Conservation (phyloP, 2,113 vertebrate species). For the Capra hircus region DNA sequence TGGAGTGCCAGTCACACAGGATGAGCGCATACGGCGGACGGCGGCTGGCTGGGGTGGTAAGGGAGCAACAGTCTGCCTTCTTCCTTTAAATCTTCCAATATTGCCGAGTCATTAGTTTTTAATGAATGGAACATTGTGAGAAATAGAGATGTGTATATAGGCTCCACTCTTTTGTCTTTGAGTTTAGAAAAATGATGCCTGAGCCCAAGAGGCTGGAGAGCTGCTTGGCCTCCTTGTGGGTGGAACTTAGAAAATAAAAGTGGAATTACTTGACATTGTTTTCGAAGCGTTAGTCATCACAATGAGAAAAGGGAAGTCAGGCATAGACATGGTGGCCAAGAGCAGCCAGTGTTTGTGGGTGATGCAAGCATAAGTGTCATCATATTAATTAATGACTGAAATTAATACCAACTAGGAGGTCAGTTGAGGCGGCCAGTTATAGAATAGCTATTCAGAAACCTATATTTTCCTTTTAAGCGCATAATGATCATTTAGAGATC, state of each 20-base stretch:
- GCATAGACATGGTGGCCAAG: neutral
- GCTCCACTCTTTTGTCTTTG: neutral
- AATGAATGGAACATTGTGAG: neutral
- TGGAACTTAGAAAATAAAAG: conserved; percentile 55
- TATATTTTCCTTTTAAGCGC: neutral
- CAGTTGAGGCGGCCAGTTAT: fast-evolving
- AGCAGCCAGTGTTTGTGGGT: neutral
- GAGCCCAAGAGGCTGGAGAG: neutral
- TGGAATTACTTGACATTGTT: neutral
- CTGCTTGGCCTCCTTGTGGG: neutral
- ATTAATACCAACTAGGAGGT: neutral
- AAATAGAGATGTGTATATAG: fast-evolving
- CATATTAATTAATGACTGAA: neutral
- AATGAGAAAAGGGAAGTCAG: conserved; percentile 39
- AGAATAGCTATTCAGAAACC: neutral
- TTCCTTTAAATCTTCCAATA: neutral
- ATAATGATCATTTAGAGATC: neutral
- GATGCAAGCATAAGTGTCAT: neutral
- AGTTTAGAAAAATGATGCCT: neutral
- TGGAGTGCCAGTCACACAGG: fast-evolving
- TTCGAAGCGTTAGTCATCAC: conserved; percentile 19
- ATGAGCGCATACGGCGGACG: fast-evolving
- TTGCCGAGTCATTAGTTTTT: neutral
- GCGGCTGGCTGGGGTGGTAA: fast-evolving
- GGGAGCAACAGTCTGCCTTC: neutral